These are phyloP conservation scores for Norana najaformis DNA, from an alignment of 2,888 invertebrate species.

Conservation along the genomic window DNA sequence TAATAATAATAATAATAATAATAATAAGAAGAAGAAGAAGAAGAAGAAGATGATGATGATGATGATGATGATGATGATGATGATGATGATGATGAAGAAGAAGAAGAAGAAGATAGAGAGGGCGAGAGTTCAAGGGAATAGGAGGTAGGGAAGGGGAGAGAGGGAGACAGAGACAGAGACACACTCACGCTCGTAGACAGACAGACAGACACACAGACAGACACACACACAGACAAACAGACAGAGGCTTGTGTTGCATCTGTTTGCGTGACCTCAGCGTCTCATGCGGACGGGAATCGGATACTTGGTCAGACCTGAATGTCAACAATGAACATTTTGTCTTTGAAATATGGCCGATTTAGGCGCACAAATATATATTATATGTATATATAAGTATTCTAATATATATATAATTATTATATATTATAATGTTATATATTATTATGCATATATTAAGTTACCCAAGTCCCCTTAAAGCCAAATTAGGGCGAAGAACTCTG, in stretches of 20 bases:
- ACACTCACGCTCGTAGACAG: too few species aligned
- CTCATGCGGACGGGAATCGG: background rate
- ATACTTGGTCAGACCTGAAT: background rate
- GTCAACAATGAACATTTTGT: background rate
- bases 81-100: background rate
- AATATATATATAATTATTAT: background rate
- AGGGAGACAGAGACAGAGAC: too few species aligned
- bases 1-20: slow-evolving; percentile 4
- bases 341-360: background rate
- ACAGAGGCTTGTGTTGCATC: background rate
- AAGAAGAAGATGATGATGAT: slow-evolving; percentile 22
- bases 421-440: too few species aligned
- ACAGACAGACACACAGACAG: too few species aligned
- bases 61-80: background rate
- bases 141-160: too few species aligned
- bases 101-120: background rate
- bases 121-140: too few species aligned
- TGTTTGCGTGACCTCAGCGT: background rate
- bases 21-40: slow-evolving; percentile 1
- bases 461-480: too few species aligned
- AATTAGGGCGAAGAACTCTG: too few species aligned
- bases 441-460: too few species aligned
- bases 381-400: background rate
- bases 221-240: too few species aligned
- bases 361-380: background rate